These are phyloP conservation scores for Neocloeon triangulifer DNA, from an alignment of 1,140 invertebrate genomes.

Conservation along the genomic window DNA sequence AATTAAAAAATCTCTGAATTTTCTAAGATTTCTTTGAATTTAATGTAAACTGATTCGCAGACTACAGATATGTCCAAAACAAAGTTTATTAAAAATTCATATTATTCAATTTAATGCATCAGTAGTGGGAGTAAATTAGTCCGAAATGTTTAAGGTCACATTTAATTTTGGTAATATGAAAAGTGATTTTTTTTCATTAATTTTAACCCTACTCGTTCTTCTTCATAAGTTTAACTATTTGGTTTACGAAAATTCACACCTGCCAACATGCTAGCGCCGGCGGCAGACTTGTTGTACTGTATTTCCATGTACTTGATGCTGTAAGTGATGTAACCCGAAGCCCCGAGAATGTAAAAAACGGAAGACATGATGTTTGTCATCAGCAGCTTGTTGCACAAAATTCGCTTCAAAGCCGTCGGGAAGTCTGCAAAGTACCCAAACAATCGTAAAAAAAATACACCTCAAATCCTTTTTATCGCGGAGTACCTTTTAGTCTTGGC, in stretches of 20 bases:
- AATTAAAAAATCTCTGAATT: no score
- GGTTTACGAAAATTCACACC: slow-evolving; percentile 20
- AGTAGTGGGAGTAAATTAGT: no score
- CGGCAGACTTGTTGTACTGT: slow-evolving; percentile 35
- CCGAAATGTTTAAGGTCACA: no score
- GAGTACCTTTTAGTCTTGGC: slow-evolving; percentile 8
- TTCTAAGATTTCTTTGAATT: no score
- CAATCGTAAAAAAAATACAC: background rate
- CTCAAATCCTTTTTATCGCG: slow-evolving; percentile 1
- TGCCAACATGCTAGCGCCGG: slow-evolving; percentile 32
- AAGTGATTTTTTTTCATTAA: no score
- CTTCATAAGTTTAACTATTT: no score
- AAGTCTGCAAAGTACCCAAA: slow-evolving; percentile 26
- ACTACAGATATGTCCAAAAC: no score
- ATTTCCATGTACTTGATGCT: slow-evolving; percentile 47
- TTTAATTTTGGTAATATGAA: no score
- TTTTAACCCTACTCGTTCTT: no score
- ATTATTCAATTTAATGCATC: no score
- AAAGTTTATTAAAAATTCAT: no score
- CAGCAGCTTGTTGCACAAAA: slow-evolving; percentile 32
- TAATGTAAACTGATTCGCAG: no score
- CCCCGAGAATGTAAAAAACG: slow-evolving; percentile 36
- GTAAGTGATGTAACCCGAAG: slow-evolving; percentile 41
- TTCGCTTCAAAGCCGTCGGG: slow-evolving; percentile 25
- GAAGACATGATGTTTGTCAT: slow-evolving; percentile 29